These are phyloP conservation scores for Panzeria rudis DNA, from an alignment of 2,888 invertebrate genomes.

Conservation along the genomic window DNA sequence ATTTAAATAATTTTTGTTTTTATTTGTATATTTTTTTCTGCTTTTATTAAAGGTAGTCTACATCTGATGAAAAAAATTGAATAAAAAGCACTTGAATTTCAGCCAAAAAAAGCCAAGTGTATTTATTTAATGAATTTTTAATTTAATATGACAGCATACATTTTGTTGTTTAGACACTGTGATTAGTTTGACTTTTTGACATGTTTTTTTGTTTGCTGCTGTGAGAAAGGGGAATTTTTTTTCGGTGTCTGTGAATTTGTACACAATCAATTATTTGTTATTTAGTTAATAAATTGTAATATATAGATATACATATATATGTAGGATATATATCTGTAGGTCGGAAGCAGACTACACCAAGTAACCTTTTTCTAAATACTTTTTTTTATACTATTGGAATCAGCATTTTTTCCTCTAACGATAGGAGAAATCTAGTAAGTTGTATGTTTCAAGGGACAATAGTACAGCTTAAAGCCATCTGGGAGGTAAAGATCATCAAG, in stretches of 20 bases:
- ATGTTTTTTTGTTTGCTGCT: constrained; percentile 31
- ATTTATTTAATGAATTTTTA: constrained; percentile 70
- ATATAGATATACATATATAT: too few species aligned
- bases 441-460: too few species aligned
- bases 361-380: too few species aligned
- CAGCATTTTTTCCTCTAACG: too few species aligned
- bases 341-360: too few species aligned
- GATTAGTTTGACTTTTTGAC: constrained; percentile 64
- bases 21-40: constrained; percentile 22
- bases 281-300: background rate
- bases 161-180: constrained; percentile 49
- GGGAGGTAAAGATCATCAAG: too few species aligned
- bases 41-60: constrained; percentile 51
- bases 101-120: constrained; percentile 27
- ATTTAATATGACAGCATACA: constrained; percentile 68
- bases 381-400: too few species aligned
- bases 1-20: constrained; percentile 68
- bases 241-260: constrained; percentile 29
- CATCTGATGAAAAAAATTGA: constrained; percentile 7
- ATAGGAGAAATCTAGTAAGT: too few species aligned
- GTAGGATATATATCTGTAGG: too few species aligned
- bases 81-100: constrained; percentile 28
- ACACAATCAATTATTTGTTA: constrained; percentile 22
- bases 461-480: too few species aligned
- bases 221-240: background rate